Evolutionary conservation across 2,113 vertebrate genomes (phyloP).

Genomic region (Felis chaus): DNA sequence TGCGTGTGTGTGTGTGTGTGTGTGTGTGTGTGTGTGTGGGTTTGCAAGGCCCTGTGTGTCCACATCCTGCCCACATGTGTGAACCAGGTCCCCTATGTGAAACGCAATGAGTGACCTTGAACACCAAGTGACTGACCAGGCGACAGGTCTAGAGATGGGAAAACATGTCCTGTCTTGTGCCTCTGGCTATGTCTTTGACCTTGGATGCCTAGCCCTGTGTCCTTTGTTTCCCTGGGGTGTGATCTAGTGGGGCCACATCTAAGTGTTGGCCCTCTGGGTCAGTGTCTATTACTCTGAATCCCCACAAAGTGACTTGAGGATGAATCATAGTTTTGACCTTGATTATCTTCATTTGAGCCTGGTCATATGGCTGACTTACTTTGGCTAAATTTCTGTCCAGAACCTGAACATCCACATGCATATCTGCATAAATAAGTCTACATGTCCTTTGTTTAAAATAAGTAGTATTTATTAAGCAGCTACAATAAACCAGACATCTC

Average conservation of each 20-base stretch:
- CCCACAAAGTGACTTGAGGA: neutral
- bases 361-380: neutral
- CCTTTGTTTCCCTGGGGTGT: neutral
- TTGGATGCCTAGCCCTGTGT: neutral
- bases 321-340: neutral
- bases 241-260: neutral
- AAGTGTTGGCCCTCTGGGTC: neutral
- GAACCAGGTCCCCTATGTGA: neutral
- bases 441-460: neutral
- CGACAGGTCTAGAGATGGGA: neutral
- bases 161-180: neutral
- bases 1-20: no score
- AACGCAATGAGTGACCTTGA: neutral
- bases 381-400: neutral
- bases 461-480: neutral
- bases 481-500: neutral
- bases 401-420: neutral
- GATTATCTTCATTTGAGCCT: neutral
- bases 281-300: neutral
- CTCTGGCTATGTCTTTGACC: neutral
- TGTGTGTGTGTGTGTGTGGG: no score
- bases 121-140: no score
- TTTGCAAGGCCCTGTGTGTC: neutral
- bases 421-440: neutral
- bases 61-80: neutral